phyloP scores from a whole-genome alignment of 2,888 invertebrate genomes.

The Acanthoscelides obtectus region DNA sequence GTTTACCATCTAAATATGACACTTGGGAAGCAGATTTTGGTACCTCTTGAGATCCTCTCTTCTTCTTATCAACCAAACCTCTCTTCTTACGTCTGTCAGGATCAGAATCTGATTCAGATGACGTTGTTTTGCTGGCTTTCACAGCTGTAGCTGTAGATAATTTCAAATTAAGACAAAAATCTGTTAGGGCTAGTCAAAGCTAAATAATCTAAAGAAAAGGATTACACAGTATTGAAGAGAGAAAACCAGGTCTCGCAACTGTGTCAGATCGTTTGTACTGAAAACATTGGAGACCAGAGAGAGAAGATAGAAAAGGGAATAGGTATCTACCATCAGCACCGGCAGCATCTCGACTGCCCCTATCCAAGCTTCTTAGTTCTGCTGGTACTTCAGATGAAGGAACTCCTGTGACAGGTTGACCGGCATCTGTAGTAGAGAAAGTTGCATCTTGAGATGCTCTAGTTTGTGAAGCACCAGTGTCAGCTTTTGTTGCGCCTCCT shows the following conservation, averaged over 20 bases:
- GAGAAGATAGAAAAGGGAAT: too few relatives aligned
- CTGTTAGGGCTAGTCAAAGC: too few relatives aligned
- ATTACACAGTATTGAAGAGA: too few relatives aligned
- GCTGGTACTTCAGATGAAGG: neutral
- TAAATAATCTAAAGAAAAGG: too few relatives aligned
- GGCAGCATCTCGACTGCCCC: neutral
- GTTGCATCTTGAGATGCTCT: neutral
- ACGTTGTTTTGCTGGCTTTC: neutral
- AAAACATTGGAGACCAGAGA: too few relatives aligned
- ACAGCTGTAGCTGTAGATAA: neutral
- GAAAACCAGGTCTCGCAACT: too few relatives aligned
- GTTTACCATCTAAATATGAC: conserved; percentile 15
- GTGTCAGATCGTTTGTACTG: too few relatives aligned
- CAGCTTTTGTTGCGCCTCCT: neutral
- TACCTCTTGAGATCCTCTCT: conserved; percentile 22
- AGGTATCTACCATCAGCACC: neutral
- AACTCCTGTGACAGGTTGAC: neutral
- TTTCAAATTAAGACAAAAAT: too few relatives aligned
- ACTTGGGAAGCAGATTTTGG: conserved; percentile 25
- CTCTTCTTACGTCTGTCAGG: neutral
- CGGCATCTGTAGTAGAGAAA: neutral
- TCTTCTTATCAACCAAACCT: conserved; percentile 1
- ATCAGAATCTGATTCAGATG: neutral
- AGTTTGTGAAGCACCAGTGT: neutral
- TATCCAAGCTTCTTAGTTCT: neutral